phyloP scores from a whole-genome alignment of 2,888 invertebrate genomes.

The Scotopteryx bipunctaria region DNA sequence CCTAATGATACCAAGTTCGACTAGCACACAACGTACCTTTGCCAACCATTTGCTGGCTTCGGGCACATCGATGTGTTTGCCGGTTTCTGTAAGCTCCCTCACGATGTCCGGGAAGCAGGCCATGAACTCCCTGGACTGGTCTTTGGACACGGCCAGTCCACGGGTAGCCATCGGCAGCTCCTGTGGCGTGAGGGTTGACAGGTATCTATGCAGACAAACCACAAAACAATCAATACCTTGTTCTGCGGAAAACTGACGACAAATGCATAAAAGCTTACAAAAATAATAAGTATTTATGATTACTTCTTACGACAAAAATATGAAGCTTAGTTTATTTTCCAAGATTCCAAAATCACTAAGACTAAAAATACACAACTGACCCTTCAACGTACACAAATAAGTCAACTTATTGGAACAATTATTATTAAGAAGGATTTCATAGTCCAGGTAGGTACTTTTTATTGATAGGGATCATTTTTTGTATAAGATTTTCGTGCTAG shows the following conservation, averaged over 20 bases:
- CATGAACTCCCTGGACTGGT: conserved; percentile 94
- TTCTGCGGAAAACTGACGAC: not conserved
- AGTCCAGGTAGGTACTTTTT: not conserved
- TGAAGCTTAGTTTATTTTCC: too few species aligned
- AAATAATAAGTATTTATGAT: too few species aligned
- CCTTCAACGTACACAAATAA: too few species aligned
- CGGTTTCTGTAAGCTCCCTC: conserved; percentile 90
- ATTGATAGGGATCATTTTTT: not conserved
- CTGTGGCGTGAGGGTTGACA: conserved; percentile 85
- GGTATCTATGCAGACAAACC: conserved; percentile 61
- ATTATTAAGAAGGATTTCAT: too few species aligned
- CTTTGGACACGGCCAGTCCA: conserved; percentile 87
- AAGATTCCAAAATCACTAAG: too few species aligned
- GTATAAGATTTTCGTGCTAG: not conserved
- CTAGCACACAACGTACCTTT: conserved; percentile 83
- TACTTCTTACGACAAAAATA: too few species aligned
- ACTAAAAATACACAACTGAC: too few species aligned
- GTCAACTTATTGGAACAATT: too few species aligned
- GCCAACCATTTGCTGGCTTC: conserved; percentile 92
- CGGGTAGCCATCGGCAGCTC: conserved; percentile 84
- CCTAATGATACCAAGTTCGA: conserved; percentile 45
- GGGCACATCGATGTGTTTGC: conserved; percentile 89
- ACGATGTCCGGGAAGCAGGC: conserved; percentile 94
- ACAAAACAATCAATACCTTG: conserved; percentile 16
- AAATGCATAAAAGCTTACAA: conserved; percentile 1